These are phyloP conservation scores for Prionace glauca DNA, from an alignment of 2,797 vertebrate genomes.

Conservation along the genomic window DNA sequence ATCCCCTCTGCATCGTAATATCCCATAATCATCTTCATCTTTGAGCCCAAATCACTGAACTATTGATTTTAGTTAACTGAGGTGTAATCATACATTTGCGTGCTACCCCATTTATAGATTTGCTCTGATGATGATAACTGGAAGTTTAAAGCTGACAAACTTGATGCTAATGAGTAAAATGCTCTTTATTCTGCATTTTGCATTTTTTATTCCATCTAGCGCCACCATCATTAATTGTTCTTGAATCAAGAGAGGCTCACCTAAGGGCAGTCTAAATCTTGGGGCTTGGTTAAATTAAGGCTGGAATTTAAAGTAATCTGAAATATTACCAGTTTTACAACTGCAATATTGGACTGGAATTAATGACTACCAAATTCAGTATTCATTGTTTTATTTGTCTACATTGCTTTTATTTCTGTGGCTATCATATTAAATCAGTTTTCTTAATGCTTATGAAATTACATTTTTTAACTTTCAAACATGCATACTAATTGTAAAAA, in stretches of 20 bases:
- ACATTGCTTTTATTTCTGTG: constrained; percentile 44
- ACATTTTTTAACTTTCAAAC: not conserved
- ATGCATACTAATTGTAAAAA: not conserved
- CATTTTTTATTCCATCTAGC: constrained; percentile 41
- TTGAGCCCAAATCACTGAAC: constrained; percentile 26
- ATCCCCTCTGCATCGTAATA: constrained; percentile 45
- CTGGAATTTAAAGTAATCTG: constrained; percentile 57
- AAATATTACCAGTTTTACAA: constrained; percentile 56
- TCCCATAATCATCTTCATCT: constrained; percentile 53
- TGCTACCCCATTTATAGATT: not conserved
- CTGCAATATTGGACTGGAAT: constrained; percentile 52
- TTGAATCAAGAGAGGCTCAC: constrained; percentile 52
- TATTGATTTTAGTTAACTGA: constrained; percentile 36
- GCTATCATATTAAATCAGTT: not conserved
- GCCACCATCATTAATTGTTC: constrained; percentile 46
- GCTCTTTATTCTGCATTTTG: constrained; percentile 37
- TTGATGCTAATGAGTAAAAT: constrained; percentile 16
- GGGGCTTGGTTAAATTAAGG: constrained; percentile 60
- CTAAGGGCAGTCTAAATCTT: constrained; percentile 55
- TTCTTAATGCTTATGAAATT: constrained; percentile 14
- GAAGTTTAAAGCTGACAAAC: not conserved
- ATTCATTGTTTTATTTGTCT: constrained; percentile 54
- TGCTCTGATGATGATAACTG: not conserved
- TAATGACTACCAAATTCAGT: constrained; percentile 47
- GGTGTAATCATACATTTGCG: not conserved